Percentiles rank a stretch among this genome's conserved stretches.
These are phyloP conservation scores for Sitta europaea DNA, from an alignment of 2,113 vertebrate genomes.

Conservation along the genomic window DNA sequence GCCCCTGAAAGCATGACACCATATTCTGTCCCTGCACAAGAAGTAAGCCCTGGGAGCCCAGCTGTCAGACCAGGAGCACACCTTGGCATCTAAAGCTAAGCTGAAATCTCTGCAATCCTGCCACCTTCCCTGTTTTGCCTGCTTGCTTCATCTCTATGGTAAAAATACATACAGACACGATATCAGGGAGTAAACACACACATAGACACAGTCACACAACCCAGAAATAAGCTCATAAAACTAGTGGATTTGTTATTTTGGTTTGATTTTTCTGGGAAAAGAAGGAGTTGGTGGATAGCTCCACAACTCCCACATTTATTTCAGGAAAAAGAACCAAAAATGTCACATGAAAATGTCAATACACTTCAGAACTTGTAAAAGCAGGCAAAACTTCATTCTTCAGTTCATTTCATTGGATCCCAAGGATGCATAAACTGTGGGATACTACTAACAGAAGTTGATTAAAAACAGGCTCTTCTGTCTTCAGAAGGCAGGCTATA, in stretches of 20 bases:
- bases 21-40: neutral
- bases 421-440: neutral
- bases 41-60: neutral
- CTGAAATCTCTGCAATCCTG: neutral
- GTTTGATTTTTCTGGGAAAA: neutral
- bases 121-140: neutral
- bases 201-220: neutral
- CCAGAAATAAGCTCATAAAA: neutral
- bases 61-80: neutral
- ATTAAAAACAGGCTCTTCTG: neutral
- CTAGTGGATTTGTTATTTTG: neutral
- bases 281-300: neutral
- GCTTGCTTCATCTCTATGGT: neutral
- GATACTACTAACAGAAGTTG: neutral
- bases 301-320: neutral
- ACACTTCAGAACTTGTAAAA: neutral
- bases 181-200: neutral
- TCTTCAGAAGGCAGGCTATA: neutral
- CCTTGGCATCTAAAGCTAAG: neutral
- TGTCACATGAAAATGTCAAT: neutral
- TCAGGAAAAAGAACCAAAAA: neutral
- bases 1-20: fast-evolving
- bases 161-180: neutral
- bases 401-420: neutral
- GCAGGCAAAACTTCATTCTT: neutral